Conservation (phyloP, 2,113 vertebrate species). For the Anas platyrhynchos region DNA sequence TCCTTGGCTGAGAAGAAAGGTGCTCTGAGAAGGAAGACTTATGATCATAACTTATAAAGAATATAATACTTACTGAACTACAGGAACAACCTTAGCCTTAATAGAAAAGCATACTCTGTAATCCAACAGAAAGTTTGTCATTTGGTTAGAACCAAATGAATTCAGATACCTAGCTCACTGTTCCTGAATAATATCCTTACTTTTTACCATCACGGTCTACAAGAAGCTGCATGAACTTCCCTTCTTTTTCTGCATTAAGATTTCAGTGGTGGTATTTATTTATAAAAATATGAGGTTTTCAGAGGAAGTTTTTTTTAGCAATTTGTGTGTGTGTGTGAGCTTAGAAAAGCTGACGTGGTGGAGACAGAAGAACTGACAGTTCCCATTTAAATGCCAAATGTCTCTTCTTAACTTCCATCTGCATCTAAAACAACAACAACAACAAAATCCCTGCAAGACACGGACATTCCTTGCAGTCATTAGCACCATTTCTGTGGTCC, state of each 20-base stretch:
- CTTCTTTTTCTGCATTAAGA: not conserved
- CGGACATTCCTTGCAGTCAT: conserved; percentile 6
- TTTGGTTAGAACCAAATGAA: not conserved
- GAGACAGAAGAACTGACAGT: not conserved
- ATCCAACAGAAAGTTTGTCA: not conserved
- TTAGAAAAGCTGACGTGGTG: not conserved
- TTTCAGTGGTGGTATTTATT: not conserved
- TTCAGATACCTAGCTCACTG: not conserved
- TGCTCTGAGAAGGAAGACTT: not conserved
- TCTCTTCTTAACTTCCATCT: not conserved
- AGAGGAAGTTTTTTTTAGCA: not conserved
- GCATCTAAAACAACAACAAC: not conserved
- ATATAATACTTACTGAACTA: not conserved
- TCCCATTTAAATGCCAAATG: conserved; percentile 36
- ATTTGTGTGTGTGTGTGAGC: not conserved
- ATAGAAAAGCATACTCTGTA: not conserved
- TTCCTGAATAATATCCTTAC: not conserved
- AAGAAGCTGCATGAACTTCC: not conserved
- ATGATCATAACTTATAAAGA: not conserved
- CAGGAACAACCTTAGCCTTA: not conserved
- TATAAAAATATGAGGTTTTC: not conserved
- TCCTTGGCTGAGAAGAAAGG: not conserved
- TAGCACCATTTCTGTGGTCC: not conserved
- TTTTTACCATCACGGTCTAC: not conserved
- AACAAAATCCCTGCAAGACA: not conserved